These are phyloP conservation scores for Drosophila repleta DNA, from an alignment of 1,140 invertebrate species.

Conservation along the genomic window DNA sequence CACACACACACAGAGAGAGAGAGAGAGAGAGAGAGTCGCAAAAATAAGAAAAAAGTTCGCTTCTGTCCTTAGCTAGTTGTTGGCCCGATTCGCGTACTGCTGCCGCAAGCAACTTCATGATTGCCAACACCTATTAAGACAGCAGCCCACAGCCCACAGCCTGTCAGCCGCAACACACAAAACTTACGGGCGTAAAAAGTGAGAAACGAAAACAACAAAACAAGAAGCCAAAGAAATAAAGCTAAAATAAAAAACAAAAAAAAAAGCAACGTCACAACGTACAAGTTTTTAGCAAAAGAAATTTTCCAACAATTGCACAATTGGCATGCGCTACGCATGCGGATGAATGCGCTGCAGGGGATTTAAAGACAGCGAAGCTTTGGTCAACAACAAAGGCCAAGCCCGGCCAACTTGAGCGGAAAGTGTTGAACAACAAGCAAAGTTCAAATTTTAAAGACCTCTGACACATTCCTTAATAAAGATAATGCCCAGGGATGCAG, in stretches of 20 bases:
- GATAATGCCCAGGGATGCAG: too few species aligned
- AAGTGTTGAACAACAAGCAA: not conserved
- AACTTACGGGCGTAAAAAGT: slow-evolving; percentile 52
- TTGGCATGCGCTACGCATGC: slow-evolving; percentile 70
- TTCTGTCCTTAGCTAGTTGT: slow-evolving; percentile 19
- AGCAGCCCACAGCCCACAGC: slow-evolving; percentile 21
- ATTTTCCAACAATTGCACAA: slow-evolving; percentile 77
- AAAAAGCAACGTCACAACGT: slow-evolving; percentile 66
- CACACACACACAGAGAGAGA: slow-evolving; percentile 21
- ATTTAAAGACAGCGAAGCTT: slow-evolving; percentile 33
- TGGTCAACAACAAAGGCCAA: slow-evolving; percentile 41
- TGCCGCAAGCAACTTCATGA: slow-evolving; percentile 55
- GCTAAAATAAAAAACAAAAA: slow-evolving; percentile 37
- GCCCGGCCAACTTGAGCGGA: slow-evolving; percentile 4
- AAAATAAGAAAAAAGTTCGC: not conserved
- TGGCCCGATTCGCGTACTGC: slow-evolving; percentile 32
- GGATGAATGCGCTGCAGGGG: slow-evolving; percentile 56
- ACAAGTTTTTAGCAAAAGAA: slow-evolving; percentile 68
- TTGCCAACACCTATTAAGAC: slow-evolving; percentile 70
- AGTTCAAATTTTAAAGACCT: slow-evolving; percentile 1
- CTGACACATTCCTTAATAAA: not conserved
- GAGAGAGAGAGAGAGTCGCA: slow-evolving; percentile 8
- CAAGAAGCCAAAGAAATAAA: slow-evolving; percentile 17
- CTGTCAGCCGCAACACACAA: slow-evolving; percentile 43
- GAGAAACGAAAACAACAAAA: slow-evolving; percentile 27